Evolutionary conservation across 2,113 vertebrate genomes (phyloP).

Genomic region (Odocoileus virginianus): DNA sequence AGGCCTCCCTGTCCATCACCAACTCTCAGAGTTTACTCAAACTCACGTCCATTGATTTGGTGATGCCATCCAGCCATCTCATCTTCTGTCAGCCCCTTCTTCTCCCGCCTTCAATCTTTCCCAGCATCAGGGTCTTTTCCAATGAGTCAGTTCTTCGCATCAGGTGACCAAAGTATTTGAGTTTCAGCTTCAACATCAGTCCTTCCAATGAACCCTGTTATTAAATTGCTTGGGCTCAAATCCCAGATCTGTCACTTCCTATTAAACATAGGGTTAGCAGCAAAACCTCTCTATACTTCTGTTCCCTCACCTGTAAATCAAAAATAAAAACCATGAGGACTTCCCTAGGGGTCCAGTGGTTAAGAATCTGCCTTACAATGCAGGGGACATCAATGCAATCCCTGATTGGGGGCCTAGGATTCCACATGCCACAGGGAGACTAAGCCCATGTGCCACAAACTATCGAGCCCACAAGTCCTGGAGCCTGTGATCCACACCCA

Average conservation of each 20-base stretch:
- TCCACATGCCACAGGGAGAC: background rate
- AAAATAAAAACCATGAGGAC: background rate
- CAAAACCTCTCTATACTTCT: background rate
- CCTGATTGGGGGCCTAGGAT: background rate
- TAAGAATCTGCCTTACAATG: background rate
- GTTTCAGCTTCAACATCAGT: background rate
- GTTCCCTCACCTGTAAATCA: background rate
- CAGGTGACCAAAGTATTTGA: background rate
- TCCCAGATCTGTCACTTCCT: background rate
- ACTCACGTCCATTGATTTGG: background rate
- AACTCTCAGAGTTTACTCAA: background rate
- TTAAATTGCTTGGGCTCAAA: background rate
- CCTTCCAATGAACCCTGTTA: background rate
- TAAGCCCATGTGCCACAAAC: background rate
- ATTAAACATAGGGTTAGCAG: background rate
- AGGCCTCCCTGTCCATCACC: background rate
- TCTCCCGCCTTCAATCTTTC: background rate
- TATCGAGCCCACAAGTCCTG: background rate
- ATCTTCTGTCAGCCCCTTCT: background rate
- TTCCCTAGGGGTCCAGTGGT: background rate
- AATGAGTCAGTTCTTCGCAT: background rate
- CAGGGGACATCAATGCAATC: rapidly evolving
- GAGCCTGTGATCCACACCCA: background rate
- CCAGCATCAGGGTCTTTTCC: background rate
- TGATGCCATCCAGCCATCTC: background rate